Conservation (phyloP, 1,140 invertebrate genomes). For the Tigriopus japonicus region DNA sequence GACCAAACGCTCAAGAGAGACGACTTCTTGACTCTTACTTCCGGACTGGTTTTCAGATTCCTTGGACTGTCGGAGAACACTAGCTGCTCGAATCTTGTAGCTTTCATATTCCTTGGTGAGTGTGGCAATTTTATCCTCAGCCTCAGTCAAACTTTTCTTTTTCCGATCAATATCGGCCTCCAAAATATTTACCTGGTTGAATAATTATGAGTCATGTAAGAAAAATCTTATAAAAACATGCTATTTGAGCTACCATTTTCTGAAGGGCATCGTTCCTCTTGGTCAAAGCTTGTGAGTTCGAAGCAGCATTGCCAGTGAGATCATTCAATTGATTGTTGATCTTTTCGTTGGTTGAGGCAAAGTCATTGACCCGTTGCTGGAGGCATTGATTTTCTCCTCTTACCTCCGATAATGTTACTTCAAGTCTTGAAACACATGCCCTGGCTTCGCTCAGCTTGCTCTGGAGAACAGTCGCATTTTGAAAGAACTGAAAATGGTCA, state of each 20-base stretch:
- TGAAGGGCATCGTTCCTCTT: background rate
- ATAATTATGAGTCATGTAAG: background rate
- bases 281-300: background rate
- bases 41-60: background rate
- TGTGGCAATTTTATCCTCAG: background rate
- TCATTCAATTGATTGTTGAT: background rate
- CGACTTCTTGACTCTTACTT: background rate
- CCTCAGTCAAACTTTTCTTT: background rate
- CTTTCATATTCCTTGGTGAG: conserved; percentile 3
- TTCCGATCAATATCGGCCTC: background rate
- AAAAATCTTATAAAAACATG: background rate
- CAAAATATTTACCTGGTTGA: background rate
- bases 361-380: background rate
- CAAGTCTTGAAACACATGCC: background rate
- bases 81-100: conserved; percentile 12
- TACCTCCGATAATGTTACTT: background rate
- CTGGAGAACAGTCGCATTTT: background rate
- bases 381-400: background rate
- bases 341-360: background rate
- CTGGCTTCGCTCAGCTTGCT: background rate
- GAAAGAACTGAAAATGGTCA: too few species aligned
- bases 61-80: conserved; percentile 12
- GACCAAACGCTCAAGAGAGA: background rate
- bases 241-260: background rate
- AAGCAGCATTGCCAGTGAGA: background rate